phyloP scores from a whole-genome alignment of 1,140 invertebrate genomes.

The Idris sp. region DNA sequence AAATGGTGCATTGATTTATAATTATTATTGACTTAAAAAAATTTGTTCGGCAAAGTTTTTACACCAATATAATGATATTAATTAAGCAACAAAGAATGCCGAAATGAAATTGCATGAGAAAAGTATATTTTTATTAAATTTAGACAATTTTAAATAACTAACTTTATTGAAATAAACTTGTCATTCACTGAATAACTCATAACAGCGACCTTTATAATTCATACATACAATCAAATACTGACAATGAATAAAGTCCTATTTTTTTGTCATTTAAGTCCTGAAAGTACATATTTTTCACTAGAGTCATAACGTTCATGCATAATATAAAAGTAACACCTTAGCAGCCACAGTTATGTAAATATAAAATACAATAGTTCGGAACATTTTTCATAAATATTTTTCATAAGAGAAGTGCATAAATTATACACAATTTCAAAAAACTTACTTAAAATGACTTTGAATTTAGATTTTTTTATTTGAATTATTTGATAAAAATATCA shows the following conservation, averaged over 20 bases:
- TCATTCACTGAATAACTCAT: slow-evolving; percentile 32
- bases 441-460: neutral
- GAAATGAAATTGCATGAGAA: slow-evolving; percentile 39
- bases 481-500: neutral
- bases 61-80: too few species aligned
- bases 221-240: slow-evolving; percentile 44
- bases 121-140: slow-evolving; percentile 38
- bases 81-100: too few species aligned
- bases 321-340: slow-evolving; percentile 9
- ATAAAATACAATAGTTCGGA: neutral
- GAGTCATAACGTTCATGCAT: slow-evolving; percentile 23
- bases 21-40: slow-evolving; percentile 18
- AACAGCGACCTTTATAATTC: slow-evolving; percentile 36
- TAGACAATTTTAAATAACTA: slow-evolving; percentile 24
- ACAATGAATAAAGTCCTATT: slow-evolving; percentile 41
- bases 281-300: slow-evolving; percentile 52
- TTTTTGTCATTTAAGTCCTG: slow-evolving; percentile 35
- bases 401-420: slow-evolving; percentile 4
- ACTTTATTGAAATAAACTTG: slow-evolving; percentile 26
- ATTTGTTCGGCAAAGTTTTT: slow-evolving; percentile 27
- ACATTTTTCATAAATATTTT: neutral
- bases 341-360: slow-evolving; percentile 23
- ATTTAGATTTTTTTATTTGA: neutral
- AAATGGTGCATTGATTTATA: slow-evolving; percentile 18
- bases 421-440: slow-evolving; percentile 1